Evolutionary conservation across 2,888 invertebrate genomes (phyloP).

Genomic region (Acleris holmiana): DNA sequence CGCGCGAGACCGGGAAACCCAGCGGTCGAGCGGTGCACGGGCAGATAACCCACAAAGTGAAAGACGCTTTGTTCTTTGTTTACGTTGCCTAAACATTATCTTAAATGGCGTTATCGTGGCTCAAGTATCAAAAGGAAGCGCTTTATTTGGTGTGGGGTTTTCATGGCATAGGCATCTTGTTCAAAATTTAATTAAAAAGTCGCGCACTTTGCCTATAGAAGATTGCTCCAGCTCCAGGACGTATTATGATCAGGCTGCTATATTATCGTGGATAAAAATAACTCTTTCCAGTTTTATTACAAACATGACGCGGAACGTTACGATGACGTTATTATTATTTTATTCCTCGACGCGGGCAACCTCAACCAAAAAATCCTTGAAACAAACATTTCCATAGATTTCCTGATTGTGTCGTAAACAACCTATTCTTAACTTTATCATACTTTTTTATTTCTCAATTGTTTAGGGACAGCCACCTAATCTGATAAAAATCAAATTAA

Average conservation of each 20-base stretch:
- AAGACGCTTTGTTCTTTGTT: constrained; percentile 18
- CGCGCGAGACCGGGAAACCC: constrained; percentile 37
- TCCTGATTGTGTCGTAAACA: constrained; percentile 15
- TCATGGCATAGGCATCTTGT: constrained; percentile 9
- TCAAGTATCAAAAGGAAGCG: constrained; percentile 1
- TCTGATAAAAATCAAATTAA: too few relatives aligned
- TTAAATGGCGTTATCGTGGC: constrained; percentile 9
- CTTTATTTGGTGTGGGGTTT: constrained; percentile 22
- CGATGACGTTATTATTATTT: constrained; percentile 1
- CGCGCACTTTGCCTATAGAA: too few relatives aligned
- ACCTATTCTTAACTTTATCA: background rate
- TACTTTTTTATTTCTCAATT: background rate
- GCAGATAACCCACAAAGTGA: constrained; percentile 11
- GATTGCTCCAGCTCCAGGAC: too few relatives aligned
- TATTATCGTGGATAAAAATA: constrained; percentile 1
- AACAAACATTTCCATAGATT: constrained; percentile 18
- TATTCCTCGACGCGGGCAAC: constrained; percentile 4
- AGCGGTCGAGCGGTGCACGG: constrained; percentile 18
- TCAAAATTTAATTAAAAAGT: background rate
- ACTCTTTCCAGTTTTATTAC: background rate
- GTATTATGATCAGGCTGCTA: background rate
- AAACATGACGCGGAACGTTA: background rate
- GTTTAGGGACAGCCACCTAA: background rate
- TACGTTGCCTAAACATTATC: constrained; percentile 10
- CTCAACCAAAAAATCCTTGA: constrained; percentile 21